Conservation (phyloP, 2,113 vertebrate species). For the Charadrius vociferus region DNA sequence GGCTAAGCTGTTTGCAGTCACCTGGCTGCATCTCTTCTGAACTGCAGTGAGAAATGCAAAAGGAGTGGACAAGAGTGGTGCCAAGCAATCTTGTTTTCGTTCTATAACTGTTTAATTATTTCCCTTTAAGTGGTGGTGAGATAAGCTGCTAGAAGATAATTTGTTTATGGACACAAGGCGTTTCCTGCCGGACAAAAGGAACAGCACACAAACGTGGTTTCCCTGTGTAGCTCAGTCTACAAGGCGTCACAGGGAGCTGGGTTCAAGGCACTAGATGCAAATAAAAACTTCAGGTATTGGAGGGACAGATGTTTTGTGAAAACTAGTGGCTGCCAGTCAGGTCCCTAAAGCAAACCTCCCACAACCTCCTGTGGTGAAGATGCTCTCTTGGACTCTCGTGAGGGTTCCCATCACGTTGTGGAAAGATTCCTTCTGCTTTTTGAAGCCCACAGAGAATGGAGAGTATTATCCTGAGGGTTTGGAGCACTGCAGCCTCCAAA, state of each 20-base stretch:
- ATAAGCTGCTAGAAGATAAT: not conserved
- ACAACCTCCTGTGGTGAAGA: not conserved
- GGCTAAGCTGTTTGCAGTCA: constrained; percentile 45
- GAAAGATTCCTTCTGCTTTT: not conserved
- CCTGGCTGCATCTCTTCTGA: not conserved
- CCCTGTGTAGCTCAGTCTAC: not conserved
- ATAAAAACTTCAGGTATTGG: not conserved
- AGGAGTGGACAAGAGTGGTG: not conserved
- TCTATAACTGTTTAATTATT: not conserved
- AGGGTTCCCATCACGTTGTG: not conserved
- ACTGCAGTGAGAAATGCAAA: not conserved
- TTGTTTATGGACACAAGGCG: not conserved
- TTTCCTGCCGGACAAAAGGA: not conserved
- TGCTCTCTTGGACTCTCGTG: not conserved
- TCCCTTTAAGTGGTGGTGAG: not conserved
- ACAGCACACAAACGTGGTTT: not conserved
- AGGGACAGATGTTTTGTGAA: not conserved
- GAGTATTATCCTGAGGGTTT: not conserved
- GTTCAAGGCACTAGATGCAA: not conserved
- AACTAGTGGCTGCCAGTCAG: not conserved
- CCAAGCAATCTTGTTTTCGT: not conserved
- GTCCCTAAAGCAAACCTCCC: not conserved
- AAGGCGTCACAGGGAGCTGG: not conserved
- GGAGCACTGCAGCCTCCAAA: not conserved
- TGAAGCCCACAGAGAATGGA: not conserved